These are phyloP conservation scores for Arrhopalites spinosus DNA, from an alignment of 2,888 invertebrate species.

Conservation along the genomic window DNA sequence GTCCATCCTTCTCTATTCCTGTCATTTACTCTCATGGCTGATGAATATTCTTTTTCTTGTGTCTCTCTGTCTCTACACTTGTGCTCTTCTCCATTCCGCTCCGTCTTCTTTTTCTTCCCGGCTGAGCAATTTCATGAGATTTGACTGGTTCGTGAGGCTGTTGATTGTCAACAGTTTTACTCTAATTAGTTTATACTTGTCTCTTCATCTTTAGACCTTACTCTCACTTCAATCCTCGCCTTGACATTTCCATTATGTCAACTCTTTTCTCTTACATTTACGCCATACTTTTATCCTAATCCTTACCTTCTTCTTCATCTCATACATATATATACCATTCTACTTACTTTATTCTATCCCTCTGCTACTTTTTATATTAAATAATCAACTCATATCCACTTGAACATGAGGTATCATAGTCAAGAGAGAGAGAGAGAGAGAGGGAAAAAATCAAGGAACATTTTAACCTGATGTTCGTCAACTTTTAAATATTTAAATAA, in stretches of 20 bases:
- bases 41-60: neutral
- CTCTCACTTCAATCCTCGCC: slow-evolving; percentile 3
- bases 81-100: neutral
- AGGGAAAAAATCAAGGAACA: too few species aligned
- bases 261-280: neutral
- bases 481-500: too few species aligned
- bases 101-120: slow-evolving; percentile 13
- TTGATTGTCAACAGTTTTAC: slow-evolving; percentile 36
- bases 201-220: slow-evolving; percentile 10
- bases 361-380: too few species aligned
- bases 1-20: neutral
- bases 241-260: neutral
- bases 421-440: too few species aligned
- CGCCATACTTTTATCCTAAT: neutral
- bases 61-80: neutral
- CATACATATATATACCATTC: too few species aligned
- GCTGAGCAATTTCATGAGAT: slow-evolving; percentile 29
- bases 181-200: slow-evolving; percentile 32
- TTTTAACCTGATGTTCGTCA: too few species aligned
- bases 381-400: too few species aligned
- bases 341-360: too few species aligned
- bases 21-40: neutral
- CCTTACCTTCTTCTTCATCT: too few species aligned
- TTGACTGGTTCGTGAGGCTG: slow-evolving; percentile 24
- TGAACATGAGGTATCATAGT: too few species aligned